Evolutionary conservation across 2,888 invertebrate genomes (phyloP), one percentile per base, ranked within the genome.

Genomic region (Torymus tubicola): DNA sequence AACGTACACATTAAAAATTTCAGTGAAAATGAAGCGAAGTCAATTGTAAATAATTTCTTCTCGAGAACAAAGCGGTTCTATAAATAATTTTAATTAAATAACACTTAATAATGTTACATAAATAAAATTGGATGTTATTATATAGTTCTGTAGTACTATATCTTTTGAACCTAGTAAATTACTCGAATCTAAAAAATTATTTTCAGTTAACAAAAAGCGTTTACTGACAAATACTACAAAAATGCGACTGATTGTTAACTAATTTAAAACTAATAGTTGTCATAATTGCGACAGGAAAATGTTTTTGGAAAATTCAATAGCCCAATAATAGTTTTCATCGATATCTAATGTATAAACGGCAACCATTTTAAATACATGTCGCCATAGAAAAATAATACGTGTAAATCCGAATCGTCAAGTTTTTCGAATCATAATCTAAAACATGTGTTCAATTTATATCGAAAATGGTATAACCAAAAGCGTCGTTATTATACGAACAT

Each of bases 381-480:
- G 52, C 52, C 14, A 71, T 72, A 72, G 16, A 53, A 31, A 72
- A 53, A 63, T 24, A 63, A 72, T 53, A 13, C 53, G 31, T 55
- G 60, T 71, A 14, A 72, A 72, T 53, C 53, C 31, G 50, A 61
- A 63, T n/a, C 10, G 21, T 13, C 21, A 2, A 53, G 12, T 72
- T 63, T 16, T 52, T 71, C 61, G 8, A 61, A 71, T 18, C 42
- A 42, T 12, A 13, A 21, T 52, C 21, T 10, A 64, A 65, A 57
- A 55, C 8, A 74, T 74, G 72, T 73, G 73, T 73, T 74, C 73
- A 74, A 74, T 74, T 74, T 65, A 42, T 74, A 74, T 74, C 50
- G 63, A 74, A 65, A 65, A 52, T 50, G 52, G 50, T 16, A 55
- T 13, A 65, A 18, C 42, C 18, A 73, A 71, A 61, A 60, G 3